Evolutionary conservation across 2,888 invertebrate species (phyloP), one percentile per base, ranked within the genome.

Genomic region (Chrysolina americana): DNA sequence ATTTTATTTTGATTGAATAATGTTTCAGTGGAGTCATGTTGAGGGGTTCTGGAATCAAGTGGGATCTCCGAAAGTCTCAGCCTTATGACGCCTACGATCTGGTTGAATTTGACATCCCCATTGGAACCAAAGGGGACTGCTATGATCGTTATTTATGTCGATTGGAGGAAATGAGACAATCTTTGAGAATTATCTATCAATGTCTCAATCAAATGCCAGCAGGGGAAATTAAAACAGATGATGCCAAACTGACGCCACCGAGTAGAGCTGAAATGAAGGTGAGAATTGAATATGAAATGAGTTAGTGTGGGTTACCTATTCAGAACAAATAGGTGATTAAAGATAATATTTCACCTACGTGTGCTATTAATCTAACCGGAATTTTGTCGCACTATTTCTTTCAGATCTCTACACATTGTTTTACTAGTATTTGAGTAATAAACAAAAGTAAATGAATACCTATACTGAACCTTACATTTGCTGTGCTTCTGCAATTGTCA

Each of bases 171-270:
- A 97, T 99, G 99, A 92, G 99, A 44, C 97, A 99, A 87, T 98
- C 97, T 0, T 88, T 99, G 66, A 92, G 94, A 75, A 98, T 99
- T 82, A 96, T 99, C 70, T 94, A 96, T 71, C 99, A 99, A 88
- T 99, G 99, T 85, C 89, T 99, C 73, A 99, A 99, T 89, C 92
- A 98, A 89, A 99, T 99, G 98, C 99, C 99, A 0, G 84, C 93
- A 0, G 99, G 98, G 0, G 98, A 98, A 89, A 89, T 99, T 44
- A 96, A 95, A 88, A 94, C 96, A 0, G 99, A 99, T 85, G 99
- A 99, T 87, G 94, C 95, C 53, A 99, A 99, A 89, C 90, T 99
- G 2, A 92, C 95, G 0, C 95, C 98, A 9, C 99, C 99, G 0
- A 93, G 92, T 41, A 90, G 99, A 63, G 91, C 92, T 59, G 99